Evolutionary conservation across 2,797 vertebrate genomes (phyloP).

Genomic region (Dermochelys coriacea): DNA sequence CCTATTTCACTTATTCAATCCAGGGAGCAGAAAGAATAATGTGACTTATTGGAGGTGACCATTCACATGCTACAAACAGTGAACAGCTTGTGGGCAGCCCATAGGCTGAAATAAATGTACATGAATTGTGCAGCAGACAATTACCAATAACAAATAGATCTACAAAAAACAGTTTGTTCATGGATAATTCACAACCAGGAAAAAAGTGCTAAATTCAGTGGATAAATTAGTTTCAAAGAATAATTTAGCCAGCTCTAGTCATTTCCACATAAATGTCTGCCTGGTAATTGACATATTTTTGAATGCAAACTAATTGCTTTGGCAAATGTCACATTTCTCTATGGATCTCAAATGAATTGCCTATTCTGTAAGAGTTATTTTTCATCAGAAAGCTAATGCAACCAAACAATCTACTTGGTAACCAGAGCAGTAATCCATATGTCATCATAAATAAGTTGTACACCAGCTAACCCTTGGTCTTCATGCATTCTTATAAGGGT

Average conservation of each 20-base stretch:
- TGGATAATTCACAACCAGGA: neutral
- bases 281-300: neutral
- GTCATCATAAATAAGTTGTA: neutral
- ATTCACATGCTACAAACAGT: accelerated
- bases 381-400: neutral
- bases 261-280: neutral
- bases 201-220: neutral
- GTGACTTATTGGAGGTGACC: neutral
- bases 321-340: neutral
- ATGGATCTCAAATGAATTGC: neutral
- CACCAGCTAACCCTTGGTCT: conserved; percentile 19
- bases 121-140: accelerated
- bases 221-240: conserved; percentile 23
- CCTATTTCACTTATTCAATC: neutral
- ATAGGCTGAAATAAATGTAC: accelerated
- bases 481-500: conserved; percentile 15
- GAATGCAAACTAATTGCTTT: neutral
- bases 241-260: conserved; percentile 12
- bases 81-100: neutral
- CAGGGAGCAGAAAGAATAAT: neutral
- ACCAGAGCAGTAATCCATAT: neutral
- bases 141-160: neutral
- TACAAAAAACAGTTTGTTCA: neutral
- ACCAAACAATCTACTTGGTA: neutral
- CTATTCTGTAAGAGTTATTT: neutral